Conservation (phyloP, 2,888 invertebrate species). For the Acholoe squamosa region DNA sequence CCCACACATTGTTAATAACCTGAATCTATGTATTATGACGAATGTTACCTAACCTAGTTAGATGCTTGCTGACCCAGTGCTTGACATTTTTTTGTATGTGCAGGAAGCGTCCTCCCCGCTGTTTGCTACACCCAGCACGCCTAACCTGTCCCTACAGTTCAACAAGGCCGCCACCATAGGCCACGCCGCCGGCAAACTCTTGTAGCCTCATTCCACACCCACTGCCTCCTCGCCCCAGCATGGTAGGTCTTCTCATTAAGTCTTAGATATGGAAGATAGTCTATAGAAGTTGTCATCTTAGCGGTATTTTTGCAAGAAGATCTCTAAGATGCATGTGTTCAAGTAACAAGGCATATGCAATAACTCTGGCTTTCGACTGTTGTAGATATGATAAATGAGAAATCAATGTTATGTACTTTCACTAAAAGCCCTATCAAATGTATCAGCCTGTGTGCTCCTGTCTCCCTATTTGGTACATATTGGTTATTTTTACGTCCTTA, state of each 20-base stretch:
- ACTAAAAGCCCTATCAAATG: too few species aligned
- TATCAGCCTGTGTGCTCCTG: too few species aligned
- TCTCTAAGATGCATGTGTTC: too few species aligned
- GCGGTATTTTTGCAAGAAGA: background rate
- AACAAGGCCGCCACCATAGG: slow-evolving; percentile 56
- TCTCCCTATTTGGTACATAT: too few species aligned
- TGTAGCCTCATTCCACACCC: slow-evolving; percentile 2
- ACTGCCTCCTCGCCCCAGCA: background rate
- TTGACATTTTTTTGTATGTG: background rate
- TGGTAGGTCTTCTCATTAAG: background rate
- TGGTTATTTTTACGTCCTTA: too few species aligned
- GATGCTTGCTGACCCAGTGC: background rate
- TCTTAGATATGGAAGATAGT: background rate
- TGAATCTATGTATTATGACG: too few species aligned
- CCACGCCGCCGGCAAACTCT: slow-evolving; percentile 49
- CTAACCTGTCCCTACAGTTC: slow-evolving; percentile 50
- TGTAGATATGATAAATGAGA: too few species aligned
- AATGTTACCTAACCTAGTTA: background rate
- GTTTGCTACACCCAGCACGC: slow-evolving; percentile 44
- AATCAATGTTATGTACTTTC: too few species aligned
- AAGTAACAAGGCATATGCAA: too few species aligned
- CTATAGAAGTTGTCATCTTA: background rate
- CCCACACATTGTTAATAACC: too few species aligned
- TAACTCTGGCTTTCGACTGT: too few species aligned
- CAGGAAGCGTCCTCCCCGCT: slow-evolving; percentile 53